Base-by-base conservation (phyloP, 1,140 invertebrate genomes). In the Thaumetopoea pityocampa region DNA sequence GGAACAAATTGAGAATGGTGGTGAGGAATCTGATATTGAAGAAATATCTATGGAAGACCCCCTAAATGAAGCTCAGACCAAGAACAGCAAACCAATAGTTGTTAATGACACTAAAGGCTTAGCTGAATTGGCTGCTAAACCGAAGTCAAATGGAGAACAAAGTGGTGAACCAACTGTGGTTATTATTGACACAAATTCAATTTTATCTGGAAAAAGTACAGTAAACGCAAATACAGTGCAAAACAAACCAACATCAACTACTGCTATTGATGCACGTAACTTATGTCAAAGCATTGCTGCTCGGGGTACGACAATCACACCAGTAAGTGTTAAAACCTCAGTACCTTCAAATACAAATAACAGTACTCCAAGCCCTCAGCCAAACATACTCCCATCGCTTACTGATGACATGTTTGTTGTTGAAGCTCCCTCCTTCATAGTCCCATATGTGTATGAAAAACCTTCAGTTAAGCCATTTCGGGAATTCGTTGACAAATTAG, bases 361-460 rank as follows among this genome's bases (percentile, higher is more conserved):
- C 61, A 66, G 57, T 61, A 51, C 61, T 45, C 62, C 70, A 38
- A 61, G 85, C 18, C 69, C 85, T 1, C 79, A 87, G 17, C 85
- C 88, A 36, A 80, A 90, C 28, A 89, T 94, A 33, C 77, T 94
- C 55, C 92, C 93, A 1, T 92, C 92, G 3, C 83, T 95, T 2
- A 95, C 93, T 4, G 94, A 96, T 76, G 93, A 95, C 50, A 95
- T 95, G 91, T 95, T 93, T 82, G 93, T 95, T 1, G 91, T 96
- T 11, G 94, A 96, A 83, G 94, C 94, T 9, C 94, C 94, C 3
- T 95, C 93, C 15, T 95, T 96, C 65, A 95, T 96, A 77, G 93
- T 96, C 50, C 94, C 94, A 22, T 96, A 96, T 78, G 93, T 96
- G 6, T 95, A 95, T 79, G 93, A 96, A 77, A 94, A 95, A 71